These are phyloP conservation scores for Misgurnus mizolepis DNA, from an alignment of 2,113 vertebrate genomes.

Conservation along the genomic window DNA sequence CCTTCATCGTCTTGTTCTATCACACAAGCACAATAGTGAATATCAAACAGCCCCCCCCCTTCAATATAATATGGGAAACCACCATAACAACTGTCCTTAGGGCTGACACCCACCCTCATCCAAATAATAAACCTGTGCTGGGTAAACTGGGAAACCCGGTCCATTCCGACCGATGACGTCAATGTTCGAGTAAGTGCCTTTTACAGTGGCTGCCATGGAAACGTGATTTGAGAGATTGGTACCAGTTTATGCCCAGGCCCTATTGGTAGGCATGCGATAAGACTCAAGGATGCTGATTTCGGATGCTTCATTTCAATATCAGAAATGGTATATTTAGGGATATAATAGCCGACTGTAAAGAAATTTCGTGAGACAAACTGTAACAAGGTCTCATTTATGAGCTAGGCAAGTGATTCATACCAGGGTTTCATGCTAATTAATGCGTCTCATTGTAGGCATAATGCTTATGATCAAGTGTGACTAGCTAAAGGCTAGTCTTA, in stretches of 20 bases:
- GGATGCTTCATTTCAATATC: constrained; percentile 61
- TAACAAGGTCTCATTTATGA: constrained; percentile 53
- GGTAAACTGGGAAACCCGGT: constrained; percentile 67
- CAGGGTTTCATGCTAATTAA: constrained; percentile 59
- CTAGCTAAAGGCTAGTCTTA: constrained; percentile 61
- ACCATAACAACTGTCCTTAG: constrained; percentile 59
- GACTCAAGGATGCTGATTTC: constrained; percentile 52
- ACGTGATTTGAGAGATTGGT: constrained; percentile 77
- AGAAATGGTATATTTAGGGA: constrained; percentile 50
- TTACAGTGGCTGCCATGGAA: constrained; percentile 80
- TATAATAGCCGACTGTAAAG: constrained; percentile 50
- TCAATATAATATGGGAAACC: constrained; percentile 54
- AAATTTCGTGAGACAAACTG: constrained; percentile 57
- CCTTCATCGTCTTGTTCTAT: constrained; percentile 72
- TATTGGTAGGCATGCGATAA: constrained; percentile 70
- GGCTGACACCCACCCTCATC: constrained; percentile 41
- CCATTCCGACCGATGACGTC: constrained; percentile 72
- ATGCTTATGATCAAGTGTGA: constrained; percentile 49
- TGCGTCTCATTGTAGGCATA: constrained; percentile 30
- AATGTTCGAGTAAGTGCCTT: constrained; percentile 72
- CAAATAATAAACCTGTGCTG: constrained; percentile 50
- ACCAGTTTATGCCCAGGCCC: constrained; percentile 77
- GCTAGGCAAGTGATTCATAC: constrained; percentile 56
- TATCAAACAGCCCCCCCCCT: constrained; percentile 71
- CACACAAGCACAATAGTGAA: constrained; percentile 74